A percentile compares a stretch with the other conserved stretches of the same genome.
Evolutionary conservation across 2,797 vertebrate genomes (phyloP).

Genomic region (Cottoperca gobio): DNA sequence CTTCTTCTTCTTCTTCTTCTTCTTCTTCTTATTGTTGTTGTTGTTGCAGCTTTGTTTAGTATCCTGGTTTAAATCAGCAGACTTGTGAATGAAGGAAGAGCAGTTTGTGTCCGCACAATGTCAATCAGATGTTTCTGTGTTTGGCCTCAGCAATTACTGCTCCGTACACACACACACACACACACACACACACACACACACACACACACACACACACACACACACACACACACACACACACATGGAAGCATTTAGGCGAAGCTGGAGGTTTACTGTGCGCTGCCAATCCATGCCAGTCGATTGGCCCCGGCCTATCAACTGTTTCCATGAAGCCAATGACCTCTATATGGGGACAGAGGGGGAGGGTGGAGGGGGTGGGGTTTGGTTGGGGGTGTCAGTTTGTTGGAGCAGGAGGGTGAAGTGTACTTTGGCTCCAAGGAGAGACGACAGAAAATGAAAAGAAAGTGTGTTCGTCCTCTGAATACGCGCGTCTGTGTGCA

Average conservation of each 20-base stretch:
- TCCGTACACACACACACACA: background rate
- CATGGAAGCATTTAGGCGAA: conserved; percentile 77
- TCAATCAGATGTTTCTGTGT: conserved; percentile 71
- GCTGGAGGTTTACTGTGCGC: conserved; percentile 71
- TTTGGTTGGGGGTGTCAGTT: conserved; percentile 26
- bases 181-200: conserved; percentile 18
- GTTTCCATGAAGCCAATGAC: conserved; percentile 77
- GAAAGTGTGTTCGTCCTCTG: conserved; percentile 16
- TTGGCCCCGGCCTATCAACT: conserved; percentile 74
- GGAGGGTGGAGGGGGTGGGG: conserved; percentile 12
- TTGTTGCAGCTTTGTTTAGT: too few relatives aligned
- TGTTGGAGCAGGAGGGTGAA: conserved; percentile 33
- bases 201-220: conserved; percentile 40
- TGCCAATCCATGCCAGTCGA: conserved; percentile 81
- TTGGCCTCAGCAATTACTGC: conserved; percentile 63
- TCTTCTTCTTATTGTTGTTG: too few relatives aligned
- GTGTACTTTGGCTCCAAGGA: conserved; percentile 48
- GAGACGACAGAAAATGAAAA: conserved; percentile 33
- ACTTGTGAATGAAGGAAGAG: conserved; percentile 28
- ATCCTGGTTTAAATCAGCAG: too few relatives aligned
- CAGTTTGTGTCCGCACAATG: conserved; percentile 42
- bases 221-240: conserved; percentile 58
- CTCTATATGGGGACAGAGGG: conserved; percentile 63
- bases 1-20: too few relatives aligned
- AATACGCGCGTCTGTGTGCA: background rate